phyloP scores from a whole-genome alignment of 2,113 vertebrate genomes.

The Phyllostomus discolor region DNA sequence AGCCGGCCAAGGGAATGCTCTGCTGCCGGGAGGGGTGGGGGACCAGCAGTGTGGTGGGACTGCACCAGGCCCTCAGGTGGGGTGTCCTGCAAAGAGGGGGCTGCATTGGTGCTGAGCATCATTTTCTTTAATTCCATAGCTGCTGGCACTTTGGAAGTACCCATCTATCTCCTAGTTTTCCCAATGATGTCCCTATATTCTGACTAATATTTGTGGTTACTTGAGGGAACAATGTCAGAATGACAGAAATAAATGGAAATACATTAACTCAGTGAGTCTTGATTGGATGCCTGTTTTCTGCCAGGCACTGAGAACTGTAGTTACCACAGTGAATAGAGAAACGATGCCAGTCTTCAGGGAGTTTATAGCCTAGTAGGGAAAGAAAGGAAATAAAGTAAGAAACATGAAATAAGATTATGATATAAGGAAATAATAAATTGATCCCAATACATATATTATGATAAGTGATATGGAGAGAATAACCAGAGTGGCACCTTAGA shows the following conservation, averaged over 20 bases:
- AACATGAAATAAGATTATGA: not conserved
- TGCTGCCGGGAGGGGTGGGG: not conserved
- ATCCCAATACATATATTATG: not conserved
- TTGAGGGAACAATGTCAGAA: slow-evolving; percentile 1
- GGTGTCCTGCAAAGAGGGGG: not conserved
- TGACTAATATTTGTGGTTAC: not conserved
- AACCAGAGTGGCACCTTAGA: not conserved
- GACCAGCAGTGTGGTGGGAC: not conserved
- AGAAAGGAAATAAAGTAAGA: not conserved
- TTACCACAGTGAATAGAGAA: not conserved
- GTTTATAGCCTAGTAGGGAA: not conserved
- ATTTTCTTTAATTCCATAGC: not conserved
- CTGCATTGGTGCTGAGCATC: not conserved
- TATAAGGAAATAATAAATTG: not conserved
- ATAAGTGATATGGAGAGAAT: not conserved
- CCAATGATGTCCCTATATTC: not conserved
- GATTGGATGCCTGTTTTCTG: not conserved
- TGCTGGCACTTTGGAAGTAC: not conserved
- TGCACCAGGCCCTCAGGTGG: not conserved
- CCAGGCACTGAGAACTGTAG: not conserved
- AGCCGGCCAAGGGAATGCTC: not conserved
- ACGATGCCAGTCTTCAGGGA: not conserved
- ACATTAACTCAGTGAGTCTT: not conserved
- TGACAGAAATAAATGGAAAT: not conserved
- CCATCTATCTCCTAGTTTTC: not conserved